phyloP scores from a whole-genome alignment of 1,140 invertebrate genomes.

The Trichonephila inaurata region DNA sequence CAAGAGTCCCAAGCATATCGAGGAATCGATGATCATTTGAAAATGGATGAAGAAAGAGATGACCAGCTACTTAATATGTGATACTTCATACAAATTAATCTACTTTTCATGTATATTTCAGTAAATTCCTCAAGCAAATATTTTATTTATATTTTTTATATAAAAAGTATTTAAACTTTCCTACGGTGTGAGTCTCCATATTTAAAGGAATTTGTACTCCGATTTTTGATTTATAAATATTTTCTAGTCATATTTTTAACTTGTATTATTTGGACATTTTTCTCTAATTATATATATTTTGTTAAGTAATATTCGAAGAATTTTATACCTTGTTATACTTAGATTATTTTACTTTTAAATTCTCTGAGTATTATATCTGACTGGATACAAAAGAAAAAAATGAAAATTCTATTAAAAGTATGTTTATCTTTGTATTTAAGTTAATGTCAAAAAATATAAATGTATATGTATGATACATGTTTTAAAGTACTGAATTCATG shows the following conservation, averaged over 20 bases:
- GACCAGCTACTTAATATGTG: constrained; percentile 78
- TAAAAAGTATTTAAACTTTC: neutral
- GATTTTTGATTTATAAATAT: neutral
- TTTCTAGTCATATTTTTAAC: constrained; percentile 17
- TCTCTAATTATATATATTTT: no score
- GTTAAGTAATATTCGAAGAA: no score
- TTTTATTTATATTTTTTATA: constrained; percentile 40
- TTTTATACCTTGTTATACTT: no score
- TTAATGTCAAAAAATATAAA: no score
- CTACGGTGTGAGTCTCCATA: neutral
- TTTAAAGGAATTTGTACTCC: neutral
- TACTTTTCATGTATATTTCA: constrained; percentile 1
- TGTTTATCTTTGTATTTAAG: no score
- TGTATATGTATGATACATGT: no score
- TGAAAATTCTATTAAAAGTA: no score
- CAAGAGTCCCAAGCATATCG: constrained; percentile 79
- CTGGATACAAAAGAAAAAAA: no score
- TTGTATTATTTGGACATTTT: neutral
- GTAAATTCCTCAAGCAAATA: neutral
- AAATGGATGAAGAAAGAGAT: constrained; percentile 75
- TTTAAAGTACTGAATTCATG: no score
- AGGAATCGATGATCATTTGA: constrained; percentile 80
- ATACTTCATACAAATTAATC: constrained; percentile 35
- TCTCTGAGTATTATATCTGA: no score
- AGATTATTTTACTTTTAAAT: no score